Evolutionary conservation across 2,888 invertebrate species (phyloP).

Genomic region (Pemphredon lugubris): DNA sequence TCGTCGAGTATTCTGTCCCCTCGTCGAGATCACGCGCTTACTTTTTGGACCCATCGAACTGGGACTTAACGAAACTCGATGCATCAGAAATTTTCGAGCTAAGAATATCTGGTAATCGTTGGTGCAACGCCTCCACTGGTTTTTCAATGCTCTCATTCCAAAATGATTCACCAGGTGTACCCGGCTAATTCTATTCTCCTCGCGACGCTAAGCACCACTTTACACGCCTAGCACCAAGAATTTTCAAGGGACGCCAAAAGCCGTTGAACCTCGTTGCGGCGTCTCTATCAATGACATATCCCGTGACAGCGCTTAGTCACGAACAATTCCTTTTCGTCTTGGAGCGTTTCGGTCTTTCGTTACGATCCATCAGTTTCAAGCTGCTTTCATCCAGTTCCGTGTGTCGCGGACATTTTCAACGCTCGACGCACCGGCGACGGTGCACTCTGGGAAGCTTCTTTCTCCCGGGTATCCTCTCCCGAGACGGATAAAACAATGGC

Average conservation of each 20-base stretch:
- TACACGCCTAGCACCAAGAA: neutral
- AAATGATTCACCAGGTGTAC: no score
- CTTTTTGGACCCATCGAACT: no score
- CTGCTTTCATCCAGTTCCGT: constrained; percentile 13
- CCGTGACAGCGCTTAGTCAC: constrained; percentile 3
- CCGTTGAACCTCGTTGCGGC: neutral
- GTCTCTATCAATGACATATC: constrained; percentile 7
- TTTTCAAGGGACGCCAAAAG: neutral
- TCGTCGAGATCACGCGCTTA: no score
- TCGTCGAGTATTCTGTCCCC: no score
- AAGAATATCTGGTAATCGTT: no score
- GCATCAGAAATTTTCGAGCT: no score
- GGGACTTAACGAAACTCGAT: no score
- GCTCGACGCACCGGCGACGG: neutral
- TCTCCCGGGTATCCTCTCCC: neutral
- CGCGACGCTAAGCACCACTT: neutral
- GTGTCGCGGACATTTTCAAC: constrained; percentile 12
- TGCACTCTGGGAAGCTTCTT: neutral
- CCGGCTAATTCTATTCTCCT: no score
- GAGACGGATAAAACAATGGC: constrained; percentile 48
- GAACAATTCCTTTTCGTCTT: neutral
- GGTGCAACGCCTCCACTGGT: no score
- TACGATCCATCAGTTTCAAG: constrained; percentile 28
- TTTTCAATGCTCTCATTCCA: no score
- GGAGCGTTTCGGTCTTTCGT: neutral